Conservation (phyloP, 2,113 vertebrate genomes). For the Deroptyus accipitrinus region DNA sequence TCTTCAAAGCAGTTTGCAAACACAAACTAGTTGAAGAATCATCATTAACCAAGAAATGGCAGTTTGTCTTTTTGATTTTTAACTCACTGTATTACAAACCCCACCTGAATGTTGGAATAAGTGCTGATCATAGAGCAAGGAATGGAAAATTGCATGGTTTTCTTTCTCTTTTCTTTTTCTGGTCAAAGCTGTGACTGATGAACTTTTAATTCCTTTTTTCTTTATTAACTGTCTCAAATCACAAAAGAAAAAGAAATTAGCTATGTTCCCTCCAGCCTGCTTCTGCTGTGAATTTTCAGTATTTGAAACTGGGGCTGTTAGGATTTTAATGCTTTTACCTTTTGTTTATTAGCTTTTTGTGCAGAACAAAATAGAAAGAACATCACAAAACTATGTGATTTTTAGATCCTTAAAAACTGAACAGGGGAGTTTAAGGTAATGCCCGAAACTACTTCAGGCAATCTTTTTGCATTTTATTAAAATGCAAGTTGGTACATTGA, state of each 20-base stretch:
- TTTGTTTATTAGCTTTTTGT: neutral
- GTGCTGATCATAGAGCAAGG: neutral
- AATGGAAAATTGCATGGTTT: neutral
- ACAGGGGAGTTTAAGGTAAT: fast-evolving
- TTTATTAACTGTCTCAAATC: neutral
- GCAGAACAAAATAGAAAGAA: neutral
- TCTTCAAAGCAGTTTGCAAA: neutral
- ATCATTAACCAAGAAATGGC: neutral
- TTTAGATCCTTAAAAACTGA: constrained; percentile 11
- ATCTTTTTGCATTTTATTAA: neutral
- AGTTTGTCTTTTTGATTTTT: neutral
- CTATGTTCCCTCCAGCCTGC: neutral
- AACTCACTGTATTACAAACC: neutral
- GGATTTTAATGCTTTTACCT: neutral
- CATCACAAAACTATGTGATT: neutral
- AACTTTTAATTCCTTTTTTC: constrained; percentile 15
- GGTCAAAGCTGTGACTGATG: neutral
- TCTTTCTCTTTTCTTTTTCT: neutral
- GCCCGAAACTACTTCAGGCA: constrained; percentile 1
- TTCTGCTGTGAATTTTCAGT: neutral
- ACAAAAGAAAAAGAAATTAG: neutral
- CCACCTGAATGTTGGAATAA: neutral
- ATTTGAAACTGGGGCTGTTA: neutral
- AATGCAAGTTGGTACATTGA: constrained; percentile 9
- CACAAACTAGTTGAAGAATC: neutral